phyloP scores from a whole-genome alignment of 2,113 vertebrate genomes.

The Daphoenositta chrysoptera region DNA sequence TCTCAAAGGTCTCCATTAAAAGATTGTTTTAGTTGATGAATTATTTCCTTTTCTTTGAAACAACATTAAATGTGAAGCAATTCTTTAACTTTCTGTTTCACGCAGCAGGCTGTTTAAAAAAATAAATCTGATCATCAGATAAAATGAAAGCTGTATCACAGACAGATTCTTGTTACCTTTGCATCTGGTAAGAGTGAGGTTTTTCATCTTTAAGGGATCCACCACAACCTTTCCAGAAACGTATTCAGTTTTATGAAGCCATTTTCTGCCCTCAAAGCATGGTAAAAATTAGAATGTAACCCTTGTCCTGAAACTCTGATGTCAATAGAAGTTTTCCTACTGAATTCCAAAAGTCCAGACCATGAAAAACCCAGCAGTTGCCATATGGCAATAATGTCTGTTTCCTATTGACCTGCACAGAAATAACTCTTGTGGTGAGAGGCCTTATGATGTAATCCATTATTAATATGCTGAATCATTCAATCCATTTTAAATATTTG shows the following conservation, averaged over 20 bases:
- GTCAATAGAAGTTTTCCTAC: background rate
- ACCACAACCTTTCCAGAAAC: background rate
- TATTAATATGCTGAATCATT: background rate
- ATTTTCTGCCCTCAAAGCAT: background rate
- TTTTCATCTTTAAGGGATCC: background rate
- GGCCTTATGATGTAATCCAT: background rate
- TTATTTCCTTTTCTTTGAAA: background rate
- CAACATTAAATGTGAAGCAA: background rate
- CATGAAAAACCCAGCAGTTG: background rate
- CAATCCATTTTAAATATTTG: slow-evolving; percentile 30
- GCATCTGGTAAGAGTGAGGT: background rate
- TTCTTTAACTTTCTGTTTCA: background rate
- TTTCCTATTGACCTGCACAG: background rate
- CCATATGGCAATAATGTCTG: background rate
- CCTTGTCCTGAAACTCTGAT: background rate
- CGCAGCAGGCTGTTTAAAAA: background rate
- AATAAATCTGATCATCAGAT: background rate
- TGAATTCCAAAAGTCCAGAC: background rate
- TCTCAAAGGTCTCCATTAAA: background rate
- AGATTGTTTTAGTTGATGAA: background rate
- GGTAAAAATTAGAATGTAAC: background rate
- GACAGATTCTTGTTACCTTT: background rate
- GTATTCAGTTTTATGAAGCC: background rate
- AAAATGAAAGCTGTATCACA: background rate
- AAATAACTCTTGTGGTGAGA: background rate